Conservation (phyloP, 2,797 vertebrate genomes). For the Lepidocolaptes lacrymiger region DNA sequence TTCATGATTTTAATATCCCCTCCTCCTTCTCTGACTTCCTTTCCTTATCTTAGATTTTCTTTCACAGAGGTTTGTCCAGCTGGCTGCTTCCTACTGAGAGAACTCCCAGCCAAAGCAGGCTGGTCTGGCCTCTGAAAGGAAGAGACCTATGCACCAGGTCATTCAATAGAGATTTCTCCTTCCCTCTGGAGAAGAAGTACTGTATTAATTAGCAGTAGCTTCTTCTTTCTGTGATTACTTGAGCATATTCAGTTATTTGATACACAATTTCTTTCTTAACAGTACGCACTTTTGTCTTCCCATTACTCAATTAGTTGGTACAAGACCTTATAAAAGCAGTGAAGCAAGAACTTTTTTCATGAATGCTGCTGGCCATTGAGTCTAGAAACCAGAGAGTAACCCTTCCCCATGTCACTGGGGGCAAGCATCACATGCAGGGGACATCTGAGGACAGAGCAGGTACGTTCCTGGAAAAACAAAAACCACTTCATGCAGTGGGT, state of each 20-base stretch:
- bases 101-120: neutral
- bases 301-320: neutral
- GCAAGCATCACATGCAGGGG: rapidly evolving
- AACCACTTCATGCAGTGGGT: neutral
- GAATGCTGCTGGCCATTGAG: neutral
- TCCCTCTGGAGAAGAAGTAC: neutral
- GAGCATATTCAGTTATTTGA: neutral
- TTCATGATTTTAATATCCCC: neutral
- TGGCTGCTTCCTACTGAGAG: neutral
- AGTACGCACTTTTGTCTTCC: neutral
- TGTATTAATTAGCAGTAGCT: neutral
- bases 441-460: neutral
- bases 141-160: neutral
- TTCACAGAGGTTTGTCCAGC: neutral
- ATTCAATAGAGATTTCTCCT: neutral
- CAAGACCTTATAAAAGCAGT: neutral
- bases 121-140: neutral
- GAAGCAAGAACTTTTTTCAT: neutral
- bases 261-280: neutral
- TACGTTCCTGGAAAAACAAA: rapidly evolving
- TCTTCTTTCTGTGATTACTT: neutral
- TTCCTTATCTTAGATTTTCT: neutral
- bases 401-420: neutral
- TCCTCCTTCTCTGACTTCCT: neutral
- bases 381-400: neutral